phyloP scores from a whole-genome alignment of 2,888 invertebrate species.

The Cephus spinipes region DNA sequence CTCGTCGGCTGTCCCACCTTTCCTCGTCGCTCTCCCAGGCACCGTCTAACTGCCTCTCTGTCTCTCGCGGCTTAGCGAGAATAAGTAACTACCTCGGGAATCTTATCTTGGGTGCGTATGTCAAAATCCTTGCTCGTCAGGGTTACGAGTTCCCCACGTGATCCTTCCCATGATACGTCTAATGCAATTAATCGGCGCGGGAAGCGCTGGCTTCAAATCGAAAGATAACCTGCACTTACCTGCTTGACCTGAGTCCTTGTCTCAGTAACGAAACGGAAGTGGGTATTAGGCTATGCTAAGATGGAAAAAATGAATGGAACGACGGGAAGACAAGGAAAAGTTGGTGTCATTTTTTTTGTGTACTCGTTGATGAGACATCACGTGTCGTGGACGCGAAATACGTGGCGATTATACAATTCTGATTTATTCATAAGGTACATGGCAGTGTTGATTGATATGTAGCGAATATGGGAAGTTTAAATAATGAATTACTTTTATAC shows the following conservation, averaged over 20 bases:
- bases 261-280: no score
- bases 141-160: neutral
- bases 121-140: neutral
- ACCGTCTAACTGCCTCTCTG: conserved; percentile 17
- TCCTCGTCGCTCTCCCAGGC: conserved; percentile 9
- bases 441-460: no score
- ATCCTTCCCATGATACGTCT: conserved; percentile 36
- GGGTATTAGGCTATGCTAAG: no score
- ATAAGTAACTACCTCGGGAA: neutral
- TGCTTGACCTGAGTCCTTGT: neutral
- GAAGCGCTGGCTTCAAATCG: neutral
- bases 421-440: neutral
- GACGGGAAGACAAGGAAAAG: no score
- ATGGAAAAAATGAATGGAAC: no score
- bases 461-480: no score
- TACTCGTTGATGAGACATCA: no score
- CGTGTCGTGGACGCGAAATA: no score
- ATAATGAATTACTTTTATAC: no score
- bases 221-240: conserved; percentile 3
- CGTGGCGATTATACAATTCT: no score
- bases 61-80: conserved; percentile 10
- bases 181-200: conserved; percentile 47
- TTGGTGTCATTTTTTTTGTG: no score
- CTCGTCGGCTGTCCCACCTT: conserved; percentile 33
- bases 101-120: neutral